Evolutionary conservation across 2,113 vertebrate species (phyloP), one percentile per base, ranked within the genome.

Genomic region (Desmodus rotundus): DNA sequence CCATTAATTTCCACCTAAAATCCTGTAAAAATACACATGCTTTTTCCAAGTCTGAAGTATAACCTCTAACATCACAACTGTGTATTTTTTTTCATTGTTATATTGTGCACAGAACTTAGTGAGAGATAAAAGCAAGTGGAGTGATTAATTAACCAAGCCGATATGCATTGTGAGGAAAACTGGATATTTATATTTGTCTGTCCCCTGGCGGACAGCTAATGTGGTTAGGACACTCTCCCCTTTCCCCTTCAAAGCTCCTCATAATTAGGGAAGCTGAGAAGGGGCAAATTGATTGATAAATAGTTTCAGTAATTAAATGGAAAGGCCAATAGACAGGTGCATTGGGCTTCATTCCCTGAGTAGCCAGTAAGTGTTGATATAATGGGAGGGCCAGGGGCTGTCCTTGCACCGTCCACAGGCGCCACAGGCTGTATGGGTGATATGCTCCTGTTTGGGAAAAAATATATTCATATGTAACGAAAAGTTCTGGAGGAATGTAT

Each of bases 41-140:
- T 78, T 36, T 28, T 20, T 41, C 56, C 4, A 22, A 10, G 20
- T 43, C 9, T 11, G 77, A 70, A 61, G 10, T 28, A 22, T 7
- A 0, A 17, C n/a, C 33, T 24, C 6, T 15, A 61, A 36, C 17
- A 4, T 4, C 0, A 4, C n/a, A 5, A 12, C 15, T 45, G 7
- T 2, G 19, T 28, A n/a, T n/a, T 28, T 47, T 0, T 0, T 5
- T 26, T 56, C 13, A 0, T 16, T 31, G 11, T 8, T 43, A 26
- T 50, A 28, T 4, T 17, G 56, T 0, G 0, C 22, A 5, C 19
- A 36, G 56, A 67, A 9, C 15, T 43, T 3, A 1, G 5, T 1
- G 22, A 6, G 19, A 1, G 43, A 7, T n/a, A 68, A n/a, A 28
- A 10, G 17, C 12, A 31, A 13, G 1, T 0, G 0, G 6, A 31